Conservation (phyloP, 2,888 invertebrate species). For the Lithophane semibrunnea region DNA sequence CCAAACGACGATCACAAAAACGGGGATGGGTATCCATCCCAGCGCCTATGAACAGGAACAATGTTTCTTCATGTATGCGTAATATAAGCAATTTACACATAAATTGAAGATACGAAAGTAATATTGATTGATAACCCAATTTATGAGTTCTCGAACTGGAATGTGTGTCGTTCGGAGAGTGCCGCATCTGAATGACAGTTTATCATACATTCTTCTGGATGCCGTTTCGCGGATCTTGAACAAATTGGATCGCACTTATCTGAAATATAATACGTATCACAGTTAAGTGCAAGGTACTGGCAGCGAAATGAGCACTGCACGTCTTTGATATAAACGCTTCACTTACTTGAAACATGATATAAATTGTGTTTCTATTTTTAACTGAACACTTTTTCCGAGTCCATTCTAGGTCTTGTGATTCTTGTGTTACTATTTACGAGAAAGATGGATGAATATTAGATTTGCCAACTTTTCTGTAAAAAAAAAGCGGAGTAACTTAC, state of each 20-base stretch:
- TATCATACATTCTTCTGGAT: conserved; percentile 74
- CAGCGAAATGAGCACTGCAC: conserved; percentile 49
- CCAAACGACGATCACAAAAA: conserved; percentile 59
- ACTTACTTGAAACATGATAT: conserved; percentile 56
- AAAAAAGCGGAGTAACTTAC: conserved; percentile 8
- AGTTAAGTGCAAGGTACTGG: conserved; percentile 64
- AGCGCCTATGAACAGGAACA: conserved; percentile 66
- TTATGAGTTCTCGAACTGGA: conserved; percentile 71
- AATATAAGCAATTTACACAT: conserved; percentile 72
- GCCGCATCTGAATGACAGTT: conserved; percentile 72
- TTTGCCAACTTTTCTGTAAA: conserved; percentile 19
- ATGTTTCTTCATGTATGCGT: conserved; percentile 67
- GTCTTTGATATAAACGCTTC: conserved; percentile 54
- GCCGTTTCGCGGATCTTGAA: conserved; percentile 71
- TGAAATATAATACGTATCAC: conserved; percentile 69
- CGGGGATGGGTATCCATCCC: conserved; percentile 60
- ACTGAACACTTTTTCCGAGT: conserved; percentile 38
- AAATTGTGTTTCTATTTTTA: conserved; percentile 52
- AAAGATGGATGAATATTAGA: conserved; percentile 26
- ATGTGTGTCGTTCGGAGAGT: conserved; percentile 65
- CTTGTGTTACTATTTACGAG: conserved; percentile 37
- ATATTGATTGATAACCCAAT: conserved; percentile 83
- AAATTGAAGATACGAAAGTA: conserved; percentile 76
- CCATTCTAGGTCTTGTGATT: conserved; percentile 37
- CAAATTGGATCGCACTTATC: conserved; percentile 77